Conservation (phyloP, 2,113 vertebrate species). For the Nansenia antarctica region DNA sequence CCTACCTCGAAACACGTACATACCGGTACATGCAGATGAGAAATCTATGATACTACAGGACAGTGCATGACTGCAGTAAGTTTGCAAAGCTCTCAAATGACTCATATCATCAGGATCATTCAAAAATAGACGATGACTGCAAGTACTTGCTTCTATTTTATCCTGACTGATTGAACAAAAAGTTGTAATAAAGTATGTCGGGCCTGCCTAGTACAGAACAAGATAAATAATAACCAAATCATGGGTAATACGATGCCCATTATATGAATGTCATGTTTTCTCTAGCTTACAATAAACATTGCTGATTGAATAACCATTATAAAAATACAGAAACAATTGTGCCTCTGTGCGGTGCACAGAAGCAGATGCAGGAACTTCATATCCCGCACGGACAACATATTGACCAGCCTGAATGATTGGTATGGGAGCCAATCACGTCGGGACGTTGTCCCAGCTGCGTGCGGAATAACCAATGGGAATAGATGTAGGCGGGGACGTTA, state of each 20-base stretch:
- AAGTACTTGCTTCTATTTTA: too few species aligned
- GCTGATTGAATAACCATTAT: too few species aligned
- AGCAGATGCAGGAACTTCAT: background rate
- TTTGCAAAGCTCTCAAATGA: background rate
- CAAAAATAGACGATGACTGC: too few species aligned
- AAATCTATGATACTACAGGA: background rate
- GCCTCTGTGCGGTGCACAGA: too few species aligned
- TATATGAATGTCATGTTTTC: background rate
- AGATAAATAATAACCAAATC: background rate
- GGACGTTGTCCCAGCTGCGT: background rate
- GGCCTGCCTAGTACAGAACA: too few species aligned
- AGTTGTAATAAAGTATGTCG: too few species aligned
- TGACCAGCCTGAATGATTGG: constrained; percentile 18
- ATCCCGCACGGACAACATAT: background rate
- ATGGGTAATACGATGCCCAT: background rate
- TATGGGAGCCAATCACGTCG: background rate
- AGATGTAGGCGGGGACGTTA: background rate
- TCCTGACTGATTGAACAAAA: background rate
- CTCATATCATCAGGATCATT: background rate
- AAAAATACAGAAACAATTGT: too few species aligned
- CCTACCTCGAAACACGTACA: too few species aligned
- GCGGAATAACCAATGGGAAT: constrained; percentile 53
- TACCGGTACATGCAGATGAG: too few species aligned
- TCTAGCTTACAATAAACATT: background rate
- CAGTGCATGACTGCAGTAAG: background rate